Evolutionary conservation across 2,888 invertebrate species (phyloP), one percentile per base, ranked within the genome.

Genomic region (Lasius fuliginosus): DNA sequence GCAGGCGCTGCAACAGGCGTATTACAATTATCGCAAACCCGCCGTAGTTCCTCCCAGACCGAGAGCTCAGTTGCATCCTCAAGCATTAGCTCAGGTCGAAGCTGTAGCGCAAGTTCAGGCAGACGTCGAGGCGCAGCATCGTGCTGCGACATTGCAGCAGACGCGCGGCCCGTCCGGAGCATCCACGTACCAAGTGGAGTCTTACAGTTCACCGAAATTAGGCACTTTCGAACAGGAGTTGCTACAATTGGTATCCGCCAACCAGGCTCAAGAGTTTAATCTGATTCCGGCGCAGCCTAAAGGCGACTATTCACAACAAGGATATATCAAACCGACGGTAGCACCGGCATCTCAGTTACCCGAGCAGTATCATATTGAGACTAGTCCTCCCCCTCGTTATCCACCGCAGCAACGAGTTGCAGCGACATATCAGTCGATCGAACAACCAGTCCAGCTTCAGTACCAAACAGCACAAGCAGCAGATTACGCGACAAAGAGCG

Each of bases 181-280:
- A 1, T 85, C 91, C 1, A 83, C 90, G 4, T 94, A 94, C 64
- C 82, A 82, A 82, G 87, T 91, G 0, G 85, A 92, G 3, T 85
- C 91, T 15, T 94, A 94, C 65, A 60, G 84, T 1, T 92, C 92
- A n/a, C 91, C 90, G 0, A 94, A 94, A 81, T 85, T 94, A 3
- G 94, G 94, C 60, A 93, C 93, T 0, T 94, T 94, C 85, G 94
- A 94, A 77, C 94, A 94, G 67, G 94, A 94, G 62, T 83, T 94
- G 6, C 85, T 94, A 30, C 94, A 94, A 76, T 71, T 94, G 8
- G 94, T 94, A 1, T 93, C 92, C 1, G 94, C 94, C 0, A 94
- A 94, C 79, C 94, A 94, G 76, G 94, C 94, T 0, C 94, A 94
- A 67, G 94, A 94, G 49, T 94, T 94, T 81, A 94, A 94, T 46